phyloP scores from a whole-genome alignment of 2,113 vertebrate genomes.

The Macrotis lagotis region DNA sequence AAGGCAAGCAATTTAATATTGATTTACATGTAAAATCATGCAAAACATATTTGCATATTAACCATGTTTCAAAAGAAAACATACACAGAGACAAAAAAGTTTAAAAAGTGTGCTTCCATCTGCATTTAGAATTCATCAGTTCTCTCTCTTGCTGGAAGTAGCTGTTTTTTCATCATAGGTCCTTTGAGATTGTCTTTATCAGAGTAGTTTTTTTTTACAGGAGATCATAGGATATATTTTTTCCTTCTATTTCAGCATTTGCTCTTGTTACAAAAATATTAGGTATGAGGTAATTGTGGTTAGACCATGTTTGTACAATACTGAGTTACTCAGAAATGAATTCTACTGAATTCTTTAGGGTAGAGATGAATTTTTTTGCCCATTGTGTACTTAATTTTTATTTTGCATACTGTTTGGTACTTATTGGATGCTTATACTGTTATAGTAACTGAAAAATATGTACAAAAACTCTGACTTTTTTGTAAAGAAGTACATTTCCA shows the following conservation, averaged over 20 bases:
- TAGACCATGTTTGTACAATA: conserved; percentile 20
- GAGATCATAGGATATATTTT: not conserved
- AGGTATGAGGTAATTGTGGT: not conserved
- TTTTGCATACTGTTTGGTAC: not conserved
- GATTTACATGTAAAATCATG: not conserved
- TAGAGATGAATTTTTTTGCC: not conserved
- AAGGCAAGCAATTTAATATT: not conserved
- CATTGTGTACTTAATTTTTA: conserved; percentile 7
- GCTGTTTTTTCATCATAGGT: not conserved
- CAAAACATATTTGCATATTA: not conserved
- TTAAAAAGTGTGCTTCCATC: not conserved
- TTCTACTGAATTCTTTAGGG: not conserved
- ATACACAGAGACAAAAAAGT: not conserved
- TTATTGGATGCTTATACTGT: not conserved
- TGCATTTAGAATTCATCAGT: not conserved
- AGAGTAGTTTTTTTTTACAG: not conserved
- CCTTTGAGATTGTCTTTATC: not conserved
- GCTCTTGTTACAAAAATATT: not conserved
- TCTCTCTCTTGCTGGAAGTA: not conserved
- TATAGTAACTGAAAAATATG: conserved; percentile 4
- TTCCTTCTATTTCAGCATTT: not conserved
- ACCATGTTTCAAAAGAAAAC: not conserved
- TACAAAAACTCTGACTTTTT: conserved; percentile 7
- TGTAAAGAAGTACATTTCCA: not conserved
- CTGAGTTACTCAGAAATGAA: not conserved